Percentiles rank a stretch among this genome's conserved stretches.
Evolutionary conservation across 2,113 vertebrate species (phyloP).

Genomic region (Sphyrna mokarran): DNA sequence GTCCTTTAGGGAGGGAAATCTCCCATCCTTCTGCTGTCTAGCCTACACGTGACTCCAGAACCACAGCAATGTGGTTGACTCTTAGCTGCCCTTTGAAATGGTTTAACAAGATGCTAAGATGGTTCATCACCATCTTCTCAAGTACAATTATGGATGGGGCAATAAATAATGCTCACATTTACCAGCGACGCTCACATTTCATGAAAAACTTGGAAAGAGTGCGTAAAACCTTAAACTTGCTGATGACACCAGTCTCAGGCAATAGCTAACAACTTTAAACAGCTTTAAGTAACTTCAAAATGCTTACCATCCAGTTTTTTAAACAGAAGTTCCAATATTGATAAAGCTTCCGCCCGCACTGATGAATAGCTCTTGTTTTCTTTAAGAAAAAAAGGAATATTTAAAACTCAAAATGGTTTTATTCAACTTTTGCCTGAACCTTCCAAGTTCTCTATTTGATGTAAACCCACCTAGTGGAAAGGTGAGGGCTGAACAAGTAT

Average conservation of each 20-base stretch:
- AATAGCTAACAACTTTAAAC: neutral
- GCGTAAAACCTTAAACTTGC: neutral
- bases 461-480: slow-evolving; percentile 72
- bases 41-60: neutral
- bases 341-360: slow-evolving; percentile 86
- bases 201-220: neutral
- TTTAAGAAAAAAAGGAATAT: slow-evolving; percentile 46
- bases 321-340: slow-evolving; percentile 81
- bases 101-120: too few species aligned
- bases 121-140: neutral
- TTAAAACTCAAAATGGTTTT: neutral
- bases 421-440: neutral
- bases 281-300: neutral
- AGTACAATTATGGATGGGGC: neutral
- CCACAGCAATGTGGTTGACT: neutral
- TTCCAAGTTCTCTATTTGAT: neutral
- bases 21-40: neutral
- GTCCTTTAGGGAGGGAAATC: neutral
- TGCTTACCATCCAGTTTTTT: slow-evolving; percentile 79
- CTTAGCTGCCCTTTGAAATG: neutral
- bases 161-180: neutral
- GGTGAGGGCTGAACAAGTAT: slow-evolving; percentile 79
- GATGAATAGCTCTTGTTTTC: slow-evolving; percentile 97
- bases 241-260: neutral
- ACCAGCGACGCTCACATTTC: neutral